Percentiles rank a stretch among this genome's conserved stretches.
Conservation (phyloP, 2,797 vertebrate species). For the Enoplosus armatus region DNA sequence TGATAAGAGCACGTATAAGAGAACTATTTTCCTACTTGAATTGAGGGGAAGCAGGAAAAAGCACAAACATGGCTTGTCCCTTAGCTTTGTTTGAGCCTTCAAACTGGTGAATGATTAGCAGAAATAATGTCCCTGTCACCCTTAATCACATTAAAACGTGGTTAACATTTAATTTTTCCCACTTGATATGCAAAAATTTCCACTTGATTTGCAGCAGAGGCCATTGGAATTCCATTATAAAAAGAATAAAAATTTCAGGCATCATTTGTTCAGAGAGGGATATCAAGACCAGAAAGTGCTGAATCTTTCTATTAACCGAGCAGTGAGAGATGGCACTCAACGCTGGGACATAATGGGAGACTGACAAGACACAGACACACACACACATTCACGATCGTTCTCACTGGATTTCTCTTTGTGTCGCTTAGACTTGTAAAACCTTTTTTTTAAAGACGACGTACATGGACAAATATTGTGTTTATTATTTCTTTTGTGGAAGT, state of each 20-base stretch:
- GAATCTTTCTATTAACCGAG: constrained; percentile 96
- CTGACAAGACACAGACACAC: constrained; percentile 65
- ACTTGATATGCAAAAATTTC: constrained; percentile 99
- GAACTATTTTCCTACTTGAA: constrained; percentile 39
- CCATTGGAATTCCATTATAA: constrained; percentile 99
- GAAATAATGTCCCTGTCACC: constrained; percentile 99
- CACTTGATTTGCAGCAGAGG: constrained; percentile 99
- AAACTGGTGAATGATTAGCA: constrained; percentile 99
- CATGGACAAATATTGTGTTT: constrained; percentile 23
- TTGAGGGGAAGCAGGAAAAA: constrained; percentile 68
- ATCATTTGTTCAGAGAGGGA: constrained; percentile 99
- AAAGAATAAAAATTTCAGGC: constrained; percentile 99
- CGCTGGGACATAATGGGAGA: constrained; percentile 77
- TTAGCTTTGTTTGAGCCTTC: constrained; percentile 94
- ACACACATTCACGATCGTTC: constrained; percentile 20
- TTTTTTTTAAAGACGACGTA: constrained; percentile 26
- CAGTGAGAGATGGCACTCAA: constrained; percentile 92
- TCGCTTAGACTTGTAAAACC: constrained; percentile 39
- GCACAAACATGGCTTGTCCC: constrained; percentile 86
- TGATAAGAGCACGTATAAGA: constrained; percentile 11
- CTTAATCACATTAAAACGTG: constrained; percentile 99
- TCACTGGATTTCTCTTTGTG: constrained; percentile 24
- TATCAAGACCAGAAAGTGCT: constrained; percentile 96
- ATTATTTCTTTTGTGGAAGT: not conserved
- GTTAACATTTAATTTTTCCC: constrained; percentile 99